phyloP scores from a whole-genome alignment of 2,113 vertebrate species.

The Apus apus region DNA sequence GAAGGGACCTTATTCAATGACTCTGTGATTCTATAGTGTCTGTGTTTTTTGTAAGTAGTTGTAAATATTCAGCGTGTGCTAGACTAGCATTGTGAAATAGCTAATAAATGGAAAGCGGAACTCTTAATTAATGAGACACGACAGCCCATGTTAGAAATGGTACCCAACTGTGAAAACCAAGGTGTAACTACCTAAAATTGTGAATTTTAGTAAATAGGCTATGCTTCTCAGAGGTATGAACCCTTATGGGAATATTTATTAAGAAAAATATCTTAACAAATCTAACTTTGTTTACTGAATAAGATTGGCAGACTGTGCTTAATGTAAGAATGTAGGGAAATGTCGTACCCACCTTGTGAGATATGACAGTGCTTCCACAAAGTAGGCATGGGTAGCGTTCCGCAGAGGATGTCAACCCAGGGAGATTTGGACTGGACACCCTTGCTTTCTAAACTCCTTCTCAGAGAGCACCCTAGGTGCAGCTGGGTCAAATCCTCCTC shows the following conservation, averaged over 20 bases:
- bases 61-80: accelerated
- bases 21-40: not conserved
- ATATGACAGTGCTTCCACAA: no score
- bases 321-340: not conserved
- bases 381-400: no score
- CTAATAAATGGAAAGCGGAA: not conserved
- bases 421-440: no score
- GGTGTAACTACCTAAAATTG: not conserved
- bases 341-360: no score
- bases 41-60: not conserved
- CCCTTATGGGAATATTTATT: accelerated
- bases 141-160: not conserved
- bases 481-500: no score
- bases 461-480: no score
- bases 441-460: no score
- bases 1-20: no score
- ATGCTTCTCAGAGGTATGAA: not conserved
- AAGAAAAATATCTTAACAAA: not conserved
- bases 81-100: not conserved
- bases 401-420: no score
- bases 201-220: not conserved
- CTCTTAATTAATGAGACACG: not conserved
- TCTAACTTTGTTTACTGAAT: not conserved
- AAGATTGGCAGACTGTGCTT: not conserved
- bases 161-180: not conserved